A percentile compares a stretch with the other conserved stretches of the same genome.
phyloP scores from a whole-genome alignment of 2,797 vertebrate genomes.

The Perodicticus potto region DNA sequence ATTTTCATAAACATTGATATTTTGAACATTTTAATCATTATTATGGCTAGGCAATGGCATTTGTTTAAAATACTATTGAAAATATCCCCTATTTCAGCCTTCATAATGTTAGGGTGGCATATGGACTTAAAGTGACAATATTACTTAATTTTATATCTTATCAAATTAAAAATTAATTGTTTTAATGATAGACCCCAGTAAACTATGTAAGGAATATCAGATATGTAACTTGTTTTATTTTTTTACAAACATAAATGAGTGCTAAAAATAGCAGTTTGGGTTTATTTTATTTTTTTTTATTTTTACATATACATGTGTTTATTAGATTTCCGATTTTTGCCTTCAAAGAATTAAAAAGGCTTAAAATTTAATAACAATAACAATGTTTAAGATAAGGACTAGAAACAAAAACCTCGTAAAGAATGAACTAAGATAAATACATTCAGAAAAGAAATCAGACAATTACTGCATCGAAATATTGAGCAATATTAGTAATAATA shows the following conservation, averaged over 20 bases:
- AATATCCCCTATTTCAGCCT: background rate
- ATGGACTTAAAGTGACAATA: background rate
- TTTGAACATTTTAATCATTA: background rate
- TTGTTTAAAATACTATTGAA: conserved; percentile 42
- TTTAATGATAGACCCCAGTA: background rate
- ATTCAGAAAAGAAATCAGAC: no score
- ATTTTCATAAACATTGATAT: background rate
- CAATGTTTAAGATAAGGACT: no score
- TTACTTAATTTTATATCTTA: background rate
- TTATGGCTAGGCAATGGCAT: background rate
- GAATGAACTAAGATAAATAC: no score
- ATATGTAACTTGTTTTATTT: background rate
- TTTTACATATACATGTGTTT: no score
- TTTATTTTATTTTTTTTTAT: background rate
- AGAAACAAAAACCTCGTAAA: no score
- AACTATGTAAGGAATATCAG: background rate
- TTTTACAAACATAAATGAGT: background rate
- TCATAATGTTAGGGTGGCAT: conserved; percentile 11
- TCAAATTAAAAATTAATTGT: background rate
- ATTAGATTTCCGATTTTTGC: no score
- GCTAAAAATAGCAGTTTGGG: background rate
- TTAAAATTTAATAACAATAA: no score
- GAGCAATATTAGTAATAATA: no score
- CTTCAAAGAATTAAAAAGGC: no score
- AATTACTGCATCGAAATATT: no score